Evolutionary conservation across 1,140 invertebrate species (phyloP), one percentile per base, ranked within the genome.

Genomic region (Saxidomus purpurata): DNA sequence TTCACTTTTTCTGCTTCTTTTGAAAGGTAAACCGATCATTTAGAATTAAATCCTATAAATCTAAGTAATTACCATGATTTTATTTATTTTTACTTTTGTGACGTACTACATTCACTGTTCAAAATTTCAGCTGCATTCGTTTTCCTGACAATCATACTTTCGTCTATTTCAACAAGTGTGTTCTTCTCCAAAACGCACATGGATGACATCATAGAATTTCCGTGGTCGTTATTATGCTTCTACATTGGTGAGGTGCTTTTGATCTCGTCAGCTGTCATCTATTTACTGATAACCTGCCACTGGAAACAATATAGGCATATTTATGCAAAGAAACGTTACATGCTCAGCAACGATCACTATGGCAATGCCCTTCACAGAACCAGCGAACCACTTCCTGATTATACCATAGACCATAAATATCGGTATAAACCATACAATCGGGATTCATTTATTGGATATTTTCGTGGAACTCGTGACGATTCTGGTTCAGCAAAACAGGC

Each of bases 191-290:
- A 84, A n/a, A 25, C 22, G 19, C 43, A 25, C 17, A 63, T 84
- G 59, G 67, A 74, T 36, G 59, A 63, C 28, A 31, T 84, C 28
- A 84, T 84, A 71, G 82, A 84, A 71, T 84, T 84, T 38, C 82
- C 82, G 34, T 84, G 82, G 82, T 69, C 82, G 13, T 52, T 84
- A 13, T 36, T 84, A 25, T 34, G 4, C 22, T 84, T 28, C 63
- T 84, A 61, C 38, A 49, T 84, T 1, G 82, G 63, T 15, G 67
- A 71, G 34, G 67, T 71, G 2, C 36, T 31, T 17, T 28, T 84
- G 36, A 84, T 84, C 19, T 19, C 82, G 22, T 84, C 82, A 19
- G 82, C 82, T 52, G 43, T 84, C 28, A 38, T 84, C 9, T 84
- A 84, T 49, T 67, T 74, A 25, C 28, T 71, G 4, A 71, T 84